Conservation (phyloP, 2,888 invertebrate genomes). For the Pyrrhia umbra region DNA sequence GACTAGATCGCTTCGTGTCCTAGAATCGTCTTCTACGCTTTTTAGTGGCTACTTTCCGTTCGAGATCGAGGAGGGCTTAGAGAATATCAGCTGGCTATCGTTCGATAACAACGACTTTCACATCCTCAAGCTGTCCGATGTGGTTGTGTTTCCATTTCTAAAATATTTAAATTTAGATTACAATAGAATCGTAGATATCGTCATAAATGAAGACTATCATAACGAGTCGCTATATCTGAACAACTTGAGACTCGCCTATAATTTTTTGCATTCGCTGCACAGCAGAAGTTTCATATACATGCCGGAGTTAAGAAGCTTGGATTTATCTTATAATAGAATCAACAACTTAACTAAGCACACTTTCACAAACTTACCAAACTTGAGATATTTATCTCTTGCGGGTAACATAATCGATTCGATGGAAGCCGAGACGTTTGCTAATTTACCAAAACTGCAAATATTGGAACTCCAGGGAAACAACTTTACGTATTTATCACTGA, state of each 20-base stretch:
- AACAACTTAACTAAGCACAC: slow-evolving; percentile 92
- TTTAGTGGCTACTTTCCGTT: slow-evolving; percentile 95
- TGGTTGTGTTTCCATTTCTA: slow-evolving; percentile 92
- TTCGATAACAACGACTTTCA: slow-evolving; percentile 97
- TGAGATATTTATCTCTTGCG: slow-evolving; percentile 95
- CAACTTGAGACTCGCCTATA: slow-evolving; percentile 95
- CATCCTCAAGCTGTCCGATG: slow-evolving; percentile 92
- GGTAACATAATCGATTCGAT: slow-evolving; percentile 94
- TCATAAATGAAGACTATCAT: slow-evolving; percentile 92
- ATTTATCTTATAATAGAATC: slow-evolving; percentile 95
- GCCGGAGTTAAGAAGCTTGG: slow-evolving; percentile 93
- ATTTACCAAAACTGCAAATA: slow-evolving; percentile 93
- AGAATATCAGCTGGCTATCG: slow-evolving; percentile 95
- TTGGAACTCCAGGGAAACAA: slow-evolving; percentile 95
- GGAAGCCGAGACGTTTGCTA: slow-evolving; percentile 93
- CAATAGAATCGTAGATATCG: slow-evolving; percentile 94
- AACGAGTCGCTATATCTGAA: slow-evolving; percentile 93
- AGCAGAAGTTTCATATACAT: slow-evolving; percentile 93
- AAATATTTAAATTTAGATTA: slow-evolving; percentile 96
- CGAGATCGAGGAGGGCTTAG: slow-evolving; percentile 93
- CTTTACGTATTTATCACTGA: slow-evolving; percentile 92
- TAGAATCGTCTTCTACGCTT: slow-evolving; percentile 96
- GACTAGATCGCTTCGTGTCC: slow-evolving; percentile 93
- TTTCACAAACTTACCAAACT: slow-evolving; percentile 94
- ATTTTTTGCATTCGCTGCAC: slow-evolving; percentile 93